These are phyloP conservation scores for Drosophila macrospina DNA, from an alignment of 2,888 invertebrate genomes.

Conservation along the genomic window DNA sequence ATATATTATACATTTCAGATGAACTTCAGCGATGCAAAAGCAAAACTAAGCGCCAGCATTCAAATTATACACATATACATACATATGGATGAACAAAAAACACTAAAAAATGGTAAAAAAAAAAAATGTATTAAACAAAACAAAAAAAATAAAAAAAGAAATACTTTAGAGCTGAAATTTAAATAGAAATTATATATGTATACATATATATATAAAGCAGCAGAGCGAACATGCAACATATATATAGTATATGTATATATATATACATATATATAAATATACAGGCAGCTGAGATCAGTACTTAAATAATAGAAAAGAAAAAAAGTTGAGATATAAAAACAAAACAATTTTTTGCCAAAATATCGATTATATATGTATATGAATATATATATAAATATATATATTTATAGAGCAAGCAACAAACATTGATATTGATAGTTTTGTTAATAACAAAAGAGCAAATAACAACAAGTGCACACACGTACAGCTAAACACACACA, in stretches of 20 bases:
- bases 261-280: constrained; percentile 53
- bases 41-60: constrained; percentile 43
- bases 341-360: constrained; percentile 54
- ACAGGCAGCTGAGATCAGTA: constrained; percentile 61
- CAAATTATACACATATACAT: constrained; percentile 47
- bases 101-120: constrained; percentile 58
- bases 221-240: constrained; percentile 48
- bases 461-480: constrained; percentile 52
- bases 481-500: constrained; percentile 34
- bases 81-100: constrained; percentile 43
- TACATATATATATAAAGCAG: constrained; percentile 47
- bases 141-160: constrained; percentile 64
- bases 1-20: constrained; percentile 66
- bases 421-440: constrained; percentile 77
- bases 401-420: constrained; percentile 69
- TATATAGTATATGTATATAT: constrained; percentile 21
- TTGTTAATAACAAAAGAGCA: constrained; percentile 63
- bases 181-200: constrained; percentile 75
- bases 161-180: constrained; percentile 72
- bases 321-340: constrained; percentile 33
- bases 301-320: constrained; percentile 47
- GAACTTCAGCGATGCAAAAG: constrained; percentile 39
- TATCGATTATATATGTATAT: constrained; percentile 49
- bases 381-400: constrained; percentile 49
- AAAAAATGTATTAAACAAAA: constrained; percentile 61